Percentiles rank a stretch among this genome's conserved stretches.
phyloP scores from a whole-genome alignment of 2,797 vertebrate genomes.

The Anabacerthia variegaticeps region DNA sequence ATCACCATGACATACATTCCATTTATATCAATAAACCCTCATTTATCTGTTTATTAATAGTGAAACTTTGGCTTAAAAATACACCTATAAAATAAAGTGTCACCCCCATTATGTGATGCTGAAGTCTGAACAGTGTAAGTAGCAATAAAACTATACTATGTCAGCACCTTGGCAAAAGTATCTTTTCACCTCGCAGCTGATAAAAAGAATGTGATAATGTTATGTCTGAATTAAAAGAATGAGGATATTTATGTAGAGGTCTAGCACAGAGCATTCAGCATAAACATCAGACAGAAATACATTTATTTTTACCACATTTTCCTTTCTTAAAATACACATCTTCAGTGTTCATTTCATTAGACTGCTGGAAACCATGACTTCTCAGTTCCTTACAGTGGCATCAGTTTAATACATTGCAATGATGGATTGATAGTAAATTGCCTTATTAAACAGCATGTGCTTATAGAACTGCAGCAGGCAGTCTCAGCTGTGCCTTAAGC shows the following conservation, averaged over 20 bases:
- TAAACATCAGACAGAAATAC: not conserved
- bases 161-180: not conserved
- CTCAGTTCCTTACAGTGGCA: not conserved
- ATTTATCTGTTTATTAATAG: conserved; percentile 10
- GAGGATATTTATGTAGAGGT: not conserved
- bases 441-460: conserved; percentile 16
- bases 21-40: not conserved
- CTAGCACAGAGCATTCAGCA: not conserved
- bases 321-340: not conserved
- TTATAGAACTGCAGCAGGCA: not conserved
- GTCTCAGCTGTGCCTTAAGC: not conserved
- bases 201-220: not conserved
- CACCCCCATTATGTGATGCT: not conserved
- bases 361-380: conserved; percentile 8
- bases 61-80: not conserved
- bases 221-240: conserved; percentile 9
- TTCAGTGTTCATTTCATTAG: not conserved
- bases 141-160: not conserved
- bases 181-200: not conserved
- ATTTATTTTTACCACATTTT: not conserved
- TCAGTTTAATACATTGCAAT: conserved; percentile 14
- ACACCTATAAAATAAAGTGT: not conserved
- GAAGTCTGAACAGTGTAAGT: not conserved
- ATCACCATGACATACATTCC: not conserved
- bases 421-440: conserved; percentile 38